Percentiles rank a stretch among this genome's conserved stretches.
These are phyloP conservation scores for Nixonia krombeini DNA, from an alignment of 1,140 invertebrate species.

Conservation along the genomic window DNA sequence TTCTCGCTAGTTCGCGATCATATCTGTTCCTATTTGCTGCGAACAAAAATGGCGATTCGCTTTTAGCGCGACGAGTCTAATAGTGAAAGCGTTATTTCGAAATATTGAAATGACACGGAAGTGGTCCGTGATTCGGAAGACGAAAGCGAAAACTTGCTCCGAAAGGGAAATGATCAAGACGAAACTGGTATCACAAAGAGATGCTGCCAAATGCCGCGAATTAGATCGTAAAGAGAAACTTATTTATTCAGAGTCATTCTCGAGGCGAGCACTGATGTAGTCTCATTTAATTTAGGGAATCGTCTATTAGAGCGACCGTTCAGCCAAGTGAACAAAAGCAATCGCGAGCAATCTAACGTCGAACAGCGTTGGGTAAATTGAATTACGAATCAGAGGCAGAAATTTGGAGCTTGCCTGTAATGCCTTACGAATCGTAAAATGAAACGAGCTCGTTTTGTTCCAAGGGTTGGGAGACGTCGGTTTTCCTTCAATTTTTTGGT, in stretches of 20 bases:
- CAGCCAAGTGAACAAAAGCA: conserved; percentile 50
- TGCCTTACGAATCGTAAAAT: conserved; percentile 46
- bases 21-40: too few species aligned
- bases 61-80: too few species aligned
- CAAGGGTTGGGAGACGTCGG: conserved; percentile 44
- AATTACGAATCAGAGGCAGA: conserved; percentile 49
- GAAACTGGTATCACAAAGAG: conserved; percentile 3
- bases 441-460: conserved; percentile 48
- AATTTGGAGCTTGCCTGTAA: conserved; percentile 45
- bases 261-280: conserved; percentile 34
- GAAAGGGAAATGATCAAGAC: too few species aligned
- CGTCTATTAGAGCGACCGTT: conserved; percentile 48
- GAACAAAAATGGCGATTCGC: too few species aligned
- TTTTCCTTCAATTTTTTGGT: conserved; percentile 21
- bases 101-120: too few species aligned
- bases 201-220: conserved; percentile 24
- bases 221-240: conserved; percentile 40
- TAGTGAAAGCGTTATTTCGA: too few species aligned
- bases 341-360: conserved; percentile 50
- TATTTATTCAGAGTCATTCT: conserved; percentile 43
- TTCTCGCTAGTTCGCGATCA: too few species aligned
- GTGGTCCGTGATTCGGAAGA: too few species aligned
- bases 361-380: conserved; percentile 49
- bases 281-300: conserved; percentile 47
- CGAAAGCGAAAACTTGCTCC: too few species aligned